A percentile compares a stretch with the other conserved stretches of the same genome.
Conservation (phyloP, 2,888 invertebrate genomes). For the Bellardia pandia region DNA sequence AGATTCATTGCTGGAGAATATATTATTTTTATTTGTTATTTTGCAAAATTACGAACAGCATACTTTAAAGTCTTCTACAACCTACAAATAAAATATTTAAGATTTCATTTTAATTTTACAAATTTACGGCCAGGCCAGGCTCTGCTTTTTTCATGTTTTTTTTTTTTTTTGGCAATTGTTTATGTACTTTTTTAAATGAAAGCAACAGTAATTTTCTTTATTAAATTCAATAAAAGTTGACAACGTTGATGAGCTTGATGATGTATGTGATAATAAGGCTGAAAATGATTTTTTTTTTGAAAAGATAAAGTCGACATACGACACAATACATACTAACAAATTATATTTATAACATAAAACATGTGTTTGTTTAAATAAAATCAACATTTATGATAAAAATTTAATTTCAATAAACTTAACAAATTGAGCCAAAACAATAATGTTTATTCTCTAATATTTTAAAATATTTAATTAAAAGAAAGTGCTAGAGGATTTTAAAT, state of each 20-base stretch:
- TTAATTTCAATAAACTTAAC: neutral
- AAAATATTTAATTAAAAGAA: conserved; percentile 42
- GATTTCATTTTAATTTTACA: neutral
- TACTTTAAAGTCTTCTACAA: too few relatives aligned
- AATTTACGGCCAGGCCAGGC: neutral
- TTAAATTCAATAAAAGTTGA: conserved; percentile 68
- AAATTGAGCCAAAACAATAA: conserved; percentile 26
- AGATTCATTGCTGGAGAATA: too few relatives aligned
- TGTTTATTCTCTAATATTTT: neutral
- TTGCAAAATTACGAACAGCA: too few relatives aligned
- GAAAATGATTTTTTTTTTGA: conserved; percentile 12
- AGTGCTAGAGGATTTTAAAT: conserved; percentile 42
- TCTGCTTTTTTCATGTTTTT: neutral
- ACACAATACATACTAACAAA: neutral
- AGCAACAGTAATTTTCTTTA: conserved; percentile 58
- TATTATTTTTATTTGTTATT: too few relatives aligned
- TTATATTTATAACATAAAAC: neutral
- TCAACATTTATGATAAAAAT: neutral
- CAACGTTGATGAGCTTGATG: conserved; percentile 51
- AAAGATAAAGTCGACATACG: conserved; percentile 53
- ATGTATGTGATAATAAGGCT: conserved; percentile 16
- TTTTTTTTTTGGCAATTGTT: conserved; percentile 64
- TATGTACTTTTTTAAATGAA: conserved; percentile 52
- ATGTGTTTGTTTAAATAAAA: conserved; percentile 21
- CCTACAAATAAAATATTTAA: neutral